Evolutionary conservation across 2,113 vertebrate species (phyloP).

Genomic region (Tetraodon nigroviridis): DNA sequence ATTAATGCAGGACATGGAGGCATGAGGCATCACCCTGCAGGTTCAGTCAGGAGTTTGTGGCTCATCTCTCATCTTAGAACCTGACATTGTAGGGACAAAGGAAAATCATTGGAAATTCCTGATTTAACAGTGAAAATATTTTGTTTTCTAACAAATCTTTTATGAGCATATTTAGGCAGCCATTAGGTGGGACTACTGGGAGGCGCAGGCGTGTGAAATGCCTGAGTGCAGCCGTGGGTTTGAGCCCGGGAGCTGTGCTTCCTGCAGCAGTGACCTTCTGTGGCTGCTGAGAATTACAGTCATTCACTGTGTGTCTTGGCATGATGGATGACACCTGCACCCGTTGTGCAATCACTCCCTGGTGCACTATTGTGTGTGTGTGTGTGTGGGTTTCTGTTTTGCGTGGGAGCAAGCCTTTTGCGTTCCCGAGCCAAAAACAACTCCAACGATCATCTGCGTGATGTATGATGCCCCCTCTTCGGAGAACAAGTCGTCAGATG

Average conservation of each 20-base stretch:
- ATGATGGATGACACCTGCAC: constrained; percentile 75
- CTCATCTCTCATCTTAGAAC: constrained; percentile 33
- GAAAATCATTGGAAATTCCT: too few relatives aligned
- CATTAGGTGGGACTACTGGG: constrained; percentile 6
- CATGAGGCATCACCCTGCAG: constrained; percentile 55
- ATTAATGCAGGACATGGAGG: constrained; percentile 61
- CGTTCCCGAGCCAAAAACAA: constrained; percentile 69
- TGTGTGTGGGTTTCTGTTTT: constrained; percentile 56
- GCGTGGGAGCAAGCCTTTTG: constrained; percentile 64
- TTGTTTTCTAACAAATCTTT: neutral
- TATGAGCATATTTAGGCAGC: constrained; percentile 1
- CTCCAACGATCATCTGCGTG: constrained; percentile 66
- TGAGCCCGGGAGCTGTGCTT: constrained; percentile 39
- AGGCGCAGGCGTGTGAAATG: constrained; percentile 42
- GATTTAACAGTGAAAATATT: neutral
- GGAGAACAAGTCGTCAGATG: constrained; percentile 44
- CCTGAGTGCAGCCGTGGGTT: constrained; percentile 18
- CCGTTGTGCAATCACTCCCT: constrained; percentile 70
- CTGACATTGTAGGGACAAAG: neutral
- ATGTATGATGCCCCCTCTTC: constrained; percentile 54
- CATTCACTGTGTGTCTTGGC: constrained; percentile 54
- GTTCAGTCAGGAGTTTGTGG: constrained; percentile 51
- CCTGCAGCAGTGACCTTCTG: constrained; percentile 59
- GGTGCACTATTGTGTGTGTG: constrained; percentile 51
- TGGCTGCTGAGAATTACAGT: constrained; percentile 65